A percentile compares a stretch with the other conserved stretches of the same genome.
phyloP scores from a whole-genome alignment of 2,113 vertebrate species.

The Herpetotheres cachinnans region DNA sequence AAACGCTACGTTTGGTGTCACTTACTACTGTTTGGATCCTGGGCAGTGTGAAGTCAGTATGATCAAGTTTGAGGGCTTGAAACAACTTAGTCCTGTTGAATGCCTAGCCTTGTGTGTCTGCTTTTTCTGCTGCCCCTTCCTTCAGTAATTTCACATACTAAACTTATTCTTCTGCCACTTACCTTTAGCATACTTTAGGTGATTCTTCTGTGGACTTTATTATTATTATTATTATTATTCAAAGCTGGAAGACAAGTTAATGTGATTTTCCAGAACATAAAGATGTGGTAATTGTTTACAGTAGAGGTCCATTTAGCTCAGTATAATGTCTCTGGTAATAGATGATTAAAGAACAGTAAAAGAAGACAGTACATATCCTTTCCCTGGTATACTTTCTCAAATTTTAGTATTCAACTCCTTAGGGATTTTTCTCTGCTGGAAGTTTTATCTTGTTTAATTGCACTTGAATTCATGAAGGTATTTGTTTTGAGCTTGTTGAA shows the following conservation, averaged over 20 bases:
- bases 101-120: background rate
- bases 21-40: background rate
- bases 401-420: background rate
- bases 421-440: background rate
- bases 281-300: background rate
- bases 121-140: background rate
- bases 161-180: background rate
- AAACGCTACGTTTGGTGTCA: background rate
- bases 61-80: background rate
- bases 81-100: background rate
- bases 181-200: background rate
- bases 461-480: background rate
- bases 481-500: background rate
- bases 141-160: background rate
- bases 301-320: background rate
- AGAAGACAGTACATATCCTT: background rate
- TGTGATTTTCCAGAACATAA: background rate
- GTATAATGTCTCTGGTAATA: background rate
- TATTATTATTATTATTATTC: background rate
- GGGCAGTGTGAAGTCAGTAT: background rate
- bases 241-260: background rate
- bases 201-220: background rate
- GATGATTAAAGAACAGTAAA: background rate
- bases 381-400: background rate
- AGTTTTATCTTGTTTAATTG: background rate